A percentile compares a stretch with the other conserved stretches of the same genome.
Conservation (phyloP, 2,113 vertebrate genomes). For the Geococcyx californianus region DNA sequence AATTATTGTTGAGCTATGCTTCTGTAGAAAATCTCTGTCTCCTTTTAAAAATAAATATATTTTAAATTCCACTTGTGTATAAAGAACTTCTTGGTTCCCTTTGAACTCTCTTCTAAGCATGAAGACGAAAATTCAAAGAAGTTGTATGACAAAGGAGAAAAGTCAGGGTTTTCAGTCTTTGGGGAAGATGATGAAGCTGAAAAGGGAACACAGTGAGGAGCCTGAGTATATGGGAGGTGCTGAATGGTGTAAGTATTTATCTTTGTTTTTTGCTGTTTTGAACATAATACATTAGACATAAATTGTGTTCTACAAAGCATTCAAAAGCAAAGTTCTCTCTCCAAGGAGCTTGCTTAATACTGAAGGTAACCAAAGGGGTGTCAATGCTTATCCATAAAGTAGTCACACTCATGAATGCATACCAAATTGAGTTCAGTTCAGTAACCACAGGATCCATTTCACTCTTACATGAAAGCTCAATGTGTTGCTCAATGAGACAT, state of each 20-base stretch:
- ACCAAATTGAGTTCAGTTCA: not conserved
- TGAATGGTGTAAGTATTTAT: not conserved
- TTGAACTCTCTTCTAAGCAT: not conserved
- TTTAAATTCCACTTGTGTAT: not conserved
- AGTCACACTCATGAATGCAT: not conserved
- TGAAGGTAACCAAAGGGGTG: not conserved
- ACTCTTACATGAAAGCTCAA: not conserved
- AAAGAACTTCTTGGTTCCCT: slow-evolving; percentile 14
- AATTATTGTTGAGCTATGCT: not conserved
- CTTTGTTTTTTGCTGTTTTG: not conserved
- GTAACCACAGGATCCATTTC: not conserved
- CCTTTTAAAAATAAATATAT: not conserved
- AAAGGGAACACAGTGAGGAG: not conserved
- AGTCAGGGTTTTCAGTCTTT: not conserved
- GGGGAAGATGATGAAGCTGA: not conserved
- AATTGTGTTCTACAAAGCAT: not conserved
- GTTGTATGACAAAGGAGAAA: not conserved
- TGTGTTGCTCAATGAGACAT: not conserved
- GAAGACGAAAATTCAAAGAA: not conserved
- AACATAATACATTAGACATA: not conserved
- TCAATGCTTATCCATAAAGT: not conserved
- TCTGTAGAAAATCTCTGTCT: not conserved
- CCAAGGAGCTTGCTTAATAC: not conserved
- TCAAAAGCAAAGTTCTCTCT: not conserved
- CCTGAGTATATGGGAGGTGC: not conserved